phyloP scores from a whole-genome alignment of 2,888 invertebrate genomes.

The Romanomermis culicivorax region DNA sequence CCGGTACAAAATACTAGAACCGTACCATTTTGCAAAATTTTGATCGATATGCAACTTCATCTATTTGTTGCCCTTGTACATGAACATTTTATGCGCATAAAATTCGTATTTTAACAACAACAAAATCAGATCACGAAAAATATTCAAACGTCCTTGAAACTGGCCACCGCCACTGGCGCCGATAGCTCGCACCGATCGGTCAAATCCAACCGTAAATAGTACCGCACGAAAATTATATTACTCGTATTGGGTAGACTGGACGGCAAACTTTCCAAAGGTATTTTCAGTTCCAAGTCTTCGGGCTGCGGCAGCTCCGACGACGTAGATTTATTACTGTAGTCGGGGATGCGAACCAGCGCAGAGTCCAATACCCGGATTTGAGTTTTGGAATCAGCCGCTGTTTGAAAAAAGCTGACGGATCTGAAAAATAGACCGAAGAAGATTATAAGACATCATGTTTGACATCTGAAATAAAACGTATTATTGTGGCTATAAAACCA shows the following conservation, averaged over 20 bases:
- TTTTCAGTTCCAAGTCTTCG: not conserved
- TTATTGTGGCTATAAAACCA: too few relatives aligned
- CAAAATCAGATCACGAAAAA: too few relatives aligned
- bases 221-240: not conserved
- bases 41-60: too few relatives aligned
- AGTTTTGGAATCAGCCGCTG: not conserved
- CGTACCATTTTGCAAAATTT: too few relatives aligned
- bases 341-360: not conserved
- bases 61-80: too few relatives aligned
- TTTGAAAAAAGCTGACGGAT: slow-evolving; percentile 3
- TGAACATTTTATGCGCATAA: too few relatives aligned
- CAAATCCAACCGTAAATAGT: not conserved
- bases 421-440: too few relatives aligned
- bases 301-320: not conserved
- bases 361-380: not conserved
- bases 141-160: not conserved
- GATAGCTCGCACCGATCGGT: not conserved
- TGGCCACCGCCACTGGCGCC: not conserved
- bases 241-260: not conserved
- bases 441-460: too few relatives aligned
- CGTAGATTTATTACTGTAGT: not conserved
- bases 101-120: too few relatives aligned
- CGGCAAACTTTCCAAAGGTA: not conserved
- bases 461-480: too few relatives aligned
- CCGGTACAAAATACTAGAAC: too few relatives aligned